Evolutionary conservation across 2,888 invertebrate genomes (phyloP).

Genomic region (Ormyrus labotus): DNA sequence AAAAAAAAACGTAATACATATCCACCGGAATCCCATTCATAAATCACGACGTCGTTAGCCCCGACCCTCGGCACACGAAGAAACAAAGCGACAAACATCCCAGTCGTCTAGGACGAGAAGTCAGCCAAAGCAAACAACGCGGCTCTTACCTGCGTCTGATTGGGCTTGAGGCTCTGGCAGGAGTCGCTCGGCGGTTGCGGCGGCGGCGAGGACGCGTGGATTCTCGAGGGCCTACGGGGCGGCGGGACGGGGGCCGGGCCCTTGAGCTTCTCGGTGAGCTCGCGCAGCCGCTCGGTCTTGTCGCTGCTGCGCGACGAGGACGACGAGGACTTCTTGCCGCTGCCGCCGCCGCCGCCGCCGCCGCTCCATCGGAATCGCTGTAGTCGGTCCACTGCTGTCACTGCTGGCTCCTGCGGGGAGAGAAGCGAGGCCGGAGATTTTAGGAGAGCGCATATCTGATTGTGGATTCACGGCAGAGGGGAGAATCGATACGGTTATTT

Average conservation of each 20-base stretch:
- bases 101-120: no score
- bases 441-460: no score
- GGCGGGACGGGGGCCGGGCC: constrained; percentile 77
- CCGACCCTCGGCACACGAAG: no score
- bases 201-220: constrained; percentile 35
- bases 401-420: constrained; percentile 68
- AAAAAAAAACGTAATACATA: no score
- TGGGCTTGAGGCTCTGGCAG: background rate
- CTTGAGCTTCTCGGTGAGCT: constrained; percentile 87
- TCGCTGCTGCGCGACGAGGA: constrained; percentile 78
- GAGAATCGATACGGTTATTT: no score
- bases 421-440: no score
- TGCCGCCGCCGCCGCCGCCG: constrained; percentile 72
- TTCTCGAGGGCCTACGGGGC: constrained; percentile 69
- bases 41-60: no score
- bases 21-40: no score
- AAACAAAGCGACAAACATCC: no score
- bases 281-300: constrained; percentile 84
- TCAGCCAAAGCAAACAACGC: no score
- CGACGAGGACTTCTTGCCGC: constrained; percentile 67
- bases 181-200: constrained; percentile 2
- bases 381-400: constrained; percentile 88
- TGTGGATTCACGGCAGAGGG: no score
- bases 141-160: constrained; percentile 11
- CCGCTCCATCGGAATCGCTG: constrained; percentile 82